These are phyloP conservation scores for Belgica antarctica DNA, from an alignment of 2,888 invertebrate genomes.

Conservation along the genomic window DNA sequence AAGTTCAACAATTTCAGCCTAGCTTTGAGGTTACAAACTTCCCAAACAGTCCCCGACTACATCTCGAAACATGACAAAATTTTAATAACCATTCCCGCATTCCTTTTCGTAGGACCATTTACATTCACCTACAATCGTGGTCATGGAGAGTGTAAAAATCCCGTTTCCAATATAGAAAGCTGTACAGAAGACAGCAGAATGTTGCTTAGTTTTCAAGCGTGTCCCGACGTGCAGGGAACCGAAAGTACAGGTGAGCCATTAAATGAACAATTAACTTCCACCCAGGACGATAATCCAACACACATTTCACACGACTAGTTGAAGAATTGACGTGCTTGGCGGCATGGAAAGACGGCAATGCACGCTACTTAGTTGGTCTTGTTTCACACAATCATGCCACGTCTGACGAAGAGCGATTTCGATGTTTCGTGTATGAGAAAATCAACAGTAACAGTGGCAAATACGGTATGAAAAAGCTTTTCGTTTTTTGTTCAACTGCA, in stretches of 20 bases:
- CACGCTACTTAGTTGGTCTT: conserved; percentile 85
- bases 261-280: conserved; percentile 16
- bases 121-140: conserved; percentile 91
- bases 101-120: conserved; percentile 67
- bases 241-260: conserved; percentile 77
- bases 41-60: too few relatives aligned
- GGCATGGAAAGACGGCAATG: conserved; percentile 91
- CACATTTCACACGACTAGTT: conserved; percentile 61
- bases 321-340: conserved; percentile 89
- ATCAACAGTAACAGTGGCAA: conserved; percentile 62
- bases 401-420: conserved; percentile 87
- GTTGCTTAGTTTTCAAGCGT: conserved; percentile 88
- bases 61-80: neutral
- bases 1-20: too few relatives aligned
- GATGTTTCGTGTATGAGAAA: conserved; percentile 94
- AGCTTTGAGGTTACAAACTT: too few relatives aligned
- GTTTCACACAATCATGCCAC: conserved; percentile 86
- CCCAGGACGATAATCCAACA: neutral
- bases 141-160: conserved; percentile 84
- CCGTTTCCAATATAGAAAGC: conserved; percentile 87
- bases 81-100: neutral
- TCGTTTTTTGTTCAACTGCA: neutral
- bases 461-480: conserved; percentile 30
- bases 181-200: conserved; percentile 90
- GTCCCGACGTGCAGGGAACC: conserved; percentile 85